Evolutionary conservation across 2,113 vertebrate species (phyloP), one percentile per base, ranked within the genome.

Genomic region (Halichoerus grypus): DNA sequence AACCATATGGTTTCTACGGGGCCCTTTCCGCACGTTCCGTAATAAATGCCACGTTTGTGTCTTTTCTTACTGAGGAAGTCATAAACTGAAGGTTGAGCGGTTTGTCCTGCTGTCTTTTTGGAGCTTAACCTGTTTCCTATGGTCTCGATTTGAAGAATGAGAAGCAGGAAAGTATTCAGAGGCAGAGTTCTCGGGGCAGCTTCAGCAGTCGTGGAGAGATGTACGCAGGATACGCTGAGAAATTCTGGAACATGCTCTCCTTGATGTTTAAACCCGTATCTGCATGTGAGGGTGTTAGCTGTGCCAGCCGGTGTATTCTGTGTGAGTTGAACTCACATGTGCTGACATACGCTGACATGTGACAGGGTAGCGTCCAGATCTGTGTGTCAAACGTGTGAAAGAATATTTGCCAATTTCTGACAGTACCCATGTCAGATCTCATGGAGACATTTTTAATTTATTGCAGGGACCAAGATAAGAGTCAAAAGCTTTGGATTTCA

Each of bases 11-110:
- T 93, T 86, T 89, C 93, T 36, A 28, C 51, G 31, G 79, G 72
- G 80, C 0, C 94, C 86, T 93, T 96, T 74, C 89, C 26, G 10
- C 98, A 74, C 89, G 46, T 97, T 94, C 98, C 82, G 22, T 97
- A 65, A 85, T 86, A 46, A 63, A 88, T 95, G 95, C n/a, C 95
- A 95, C 88, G 86, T 92, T 92, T 95, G 95, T 22, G 24, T 51
- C 51, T 76, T 59, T 91, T 18, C 95, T 97, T 87, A 42, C 59
- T 94, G 88, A 65, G 88, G 4, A 63, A 98, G 69, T 96, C 87
- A 69, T 83, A 86, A 97, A 69, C 83, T 59, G 76, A 92, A 97
- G 96, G 55, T 72, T 61, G 26, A 0, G 4, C 5, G 21, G 87
- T 97, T 67, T 72, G 39, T 49, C 97, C 94, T n/a, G 31, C 16